Evolutionary conservation across 2,113 vertebrate genomes (phyloP), one percentile per base, ranked within the genome.

Genomic region (Hippoglossus stenolepis): DNA sequence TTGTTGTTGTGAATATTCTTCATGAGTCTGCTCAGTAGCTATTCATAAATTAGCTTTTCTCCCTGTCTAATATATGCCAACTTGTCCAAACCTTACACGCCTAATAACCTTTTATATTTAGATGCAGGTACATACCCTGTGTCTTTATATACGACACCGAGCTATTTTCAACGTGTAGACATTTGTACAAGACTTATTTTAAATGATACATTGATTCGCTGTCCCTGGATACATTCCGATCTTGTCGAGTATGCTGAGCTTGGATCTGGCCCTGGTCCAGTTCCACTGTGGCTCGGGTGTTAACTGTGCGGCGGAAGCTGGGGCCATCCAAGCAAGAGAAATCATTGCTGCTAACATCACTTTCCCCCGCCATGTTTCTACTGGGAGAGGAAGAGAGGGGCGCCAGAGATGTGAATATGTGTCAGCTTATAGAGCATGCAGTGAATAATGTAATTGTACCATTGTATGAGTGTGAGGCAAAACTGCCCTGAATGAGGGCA

Each of bases 361-460:
- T 77, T 72, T 47, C 75, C 40, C 45, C 18, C 40, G 43, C 65
- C 28, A 68, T 18, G 51, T 75, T 87, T 90, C 73, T 81, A 70
- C 79, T 87, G 84, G 85, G 72, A 79, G 82, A 28, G 74, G 73
- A 74, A 62, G 79, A 81, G 81, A 65, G 17, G 23, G 43, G 28
- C 2, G 47, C 65, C 73, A 70, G 67, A 73, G 68, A 80, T 77
- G 87, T 82, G 85, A 89, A 75, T 64, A 64, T 80, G 69, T 87
- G 82, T 87, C 79, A 79, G 60, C 57, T 87, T 83, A 82, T 65
- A 38, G 56, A 79, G 72, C 84, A 35, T 83, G 11, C 35, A 80
- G 83, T 77, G 77, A 83, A 83, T 79, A 24, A 56, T 56, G 53
- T 56, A 21, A 58, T 28, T 58, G 54, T 23, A 57, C 57, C 57